phyloP scores from a whole-genome alignment of 2,888 invertebrate species.

The Litoditis marina region DNA sequence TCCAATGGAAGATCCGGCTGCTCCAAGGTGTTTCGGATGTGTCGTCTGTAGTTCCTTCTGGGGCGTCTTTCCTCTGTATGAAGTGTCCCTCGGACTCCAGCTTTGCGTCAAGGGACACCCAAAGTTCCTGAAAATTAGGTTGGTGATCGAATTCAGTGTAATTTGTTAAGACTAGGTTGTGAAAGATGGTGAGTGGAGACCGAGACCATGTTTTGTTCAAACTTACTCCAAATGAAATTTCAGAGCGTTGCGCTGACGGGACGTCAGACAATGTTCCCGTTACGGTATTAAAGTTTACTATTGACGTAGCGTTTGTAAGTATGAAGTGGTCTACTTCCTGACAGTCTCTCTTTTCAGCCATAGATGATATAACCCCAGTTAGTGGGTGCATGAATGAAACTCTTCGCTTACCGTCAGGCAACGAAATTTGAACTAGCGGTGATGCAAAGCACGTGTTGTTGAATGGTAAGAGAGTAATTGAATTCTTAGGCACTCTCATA shows the following conservation, averaged over 20 bases:
- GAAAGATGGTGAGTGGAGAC: conserved; percentile 2
- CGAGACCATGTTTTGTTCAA: too few relatives aligned
- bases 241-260: too few relatives aligned
- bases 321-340: too few relatives aligned
- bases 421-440: not conserved
- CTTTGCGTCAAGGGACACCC: not conserved
- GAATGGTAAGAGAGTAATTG: not conserved
- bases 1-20: not conserved
- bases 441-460: conserved; percentile 3
- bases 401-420: not conserved
- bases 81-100: not conserved
- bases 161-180: conserved; percentile 1
- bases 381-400: conserved; percentile 1
- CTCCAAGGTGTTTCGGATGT: too few relatives aligned
- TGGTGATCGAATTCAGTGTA: not conserved
- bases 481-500: not conserved
- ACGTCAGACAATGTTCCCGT: too few relatives aligned
- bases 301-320: too few relatives aligned
- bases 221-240: too few relatives aligned
- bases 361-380: conserved; percentile 1
- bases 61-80: not conserved
- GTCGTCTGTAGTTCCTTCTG: too few relatives aligned
- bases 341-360: too few relatives aligned
- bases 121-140: not conserved
- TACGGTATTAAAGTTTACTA: too few relatives aligned